Evolutionary conservation across 2,888 invertebrate genomes (phyloP).

Genomic region (Caenorhabditis sp.): DNA sequence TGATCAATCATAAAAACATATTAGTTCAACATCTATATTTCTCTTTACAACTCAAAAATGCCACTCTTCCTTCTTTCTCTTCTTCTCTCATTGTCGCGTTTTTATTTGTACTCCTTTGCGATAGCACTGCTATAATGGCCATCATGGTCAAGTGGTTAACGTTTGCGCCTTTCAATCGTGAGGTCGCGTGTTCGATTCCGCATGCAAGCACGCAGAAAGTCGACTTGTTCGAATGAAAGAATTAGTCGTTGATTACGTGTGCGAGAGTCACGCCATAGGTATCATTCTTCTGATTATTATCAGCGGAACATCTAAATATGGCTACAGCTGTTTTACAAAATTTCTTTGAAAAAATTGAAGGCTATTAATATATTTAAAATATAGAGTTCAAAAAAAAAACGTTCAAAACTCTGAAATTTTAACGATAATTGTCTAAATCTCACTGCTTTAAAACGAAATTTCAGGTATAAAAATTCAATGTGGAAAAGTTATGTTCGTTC

Average conservation of each 20-base stretch:
- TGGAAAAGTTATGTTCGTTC: no score
- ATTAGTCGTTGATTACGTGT: constrained; percentile 39
- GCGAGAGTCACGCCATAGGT: constrained; percentile 39
- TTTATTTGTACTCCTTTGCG: background rate
- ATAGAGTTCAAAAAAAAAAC: no score
- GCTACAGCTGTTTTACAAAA: constrained; percentile 25
- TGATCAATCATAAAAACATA: no score
- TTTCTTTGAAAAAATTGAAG: no score
- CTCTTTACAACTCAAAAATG: background rate
- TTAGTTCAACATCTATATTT: no score
- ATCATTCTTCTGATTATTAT: constrained; percentile 42
- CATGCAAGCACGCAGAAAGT: constrained; percentile 33
- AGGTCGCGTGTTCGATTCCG: constrained; percentile 10
- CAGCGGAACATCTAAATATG: constrained; percentile 42
- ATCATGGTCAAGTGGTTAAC: constrained; percentile 19
- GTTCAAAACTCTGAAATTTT: background rate
- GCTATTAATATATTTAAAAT: no score
- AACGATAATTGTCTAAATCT: background rate
- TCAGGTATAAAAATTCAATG: no score
- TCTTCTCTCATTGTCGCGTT: background rate
- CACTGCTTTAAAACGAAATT: no score
- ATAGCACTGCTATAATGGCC: constrained; percentile 1
- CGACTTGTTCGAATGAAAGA: constrained; percentile 17
- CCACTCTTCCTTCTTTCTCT: background rate
- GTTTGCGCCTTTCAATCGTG: background rate